Conservation (phyloP, 2,113 vertebrate genomes). For the Lepus timidus region DNA sequence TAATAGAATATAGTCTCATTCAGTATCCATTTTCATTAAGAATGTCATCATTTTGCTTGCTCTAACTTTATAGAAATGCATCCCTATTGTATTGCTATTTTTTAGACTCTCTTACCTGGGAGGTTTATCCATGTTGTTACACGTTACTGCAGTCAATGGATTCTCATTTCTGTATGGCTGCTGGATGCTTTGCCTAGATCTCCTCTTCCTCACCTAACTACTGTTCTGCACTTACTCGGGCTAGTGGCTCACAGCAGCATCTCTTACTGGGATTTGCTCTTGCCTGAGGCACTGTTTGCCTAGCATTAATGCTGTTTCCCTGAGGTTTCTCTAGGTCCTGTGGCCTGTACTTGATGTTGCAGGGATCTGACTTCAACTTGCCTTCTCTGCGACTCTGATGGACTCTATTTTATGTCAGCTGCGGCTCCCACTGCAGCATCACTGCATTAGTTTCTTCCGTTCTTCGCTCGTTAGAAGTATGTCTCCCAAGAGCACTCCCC, state of each 20-base stretch:
- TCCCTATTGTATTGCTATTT: not conserved
- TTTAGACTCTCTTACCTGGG: not conserved
- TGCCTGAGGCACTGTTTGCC: not conserved
- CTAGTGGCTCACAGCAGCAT: not conserved
- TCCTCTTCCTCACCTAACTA: not conserved
- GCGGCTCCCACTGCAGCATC: not conserved
- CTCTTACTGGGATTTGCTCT: not conserved
- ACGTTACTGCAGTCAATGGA: not conserved
- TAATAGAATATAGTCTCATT: not conserved
- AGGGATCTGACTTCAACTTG: not conserved
- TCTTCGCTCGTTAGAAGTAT: not conserved
- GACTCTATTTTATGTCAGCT: not conserved
- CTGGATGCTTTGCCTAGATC: not conserved
- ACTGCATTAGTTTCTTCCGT: not conserved
- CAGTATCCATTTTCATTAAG: not conserved
- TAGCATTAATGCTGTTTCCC: not conserved
- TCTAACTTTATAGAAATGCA: not conserved
- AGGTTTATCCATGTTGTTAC: not conserved
- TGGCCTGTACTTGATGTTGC: not conserved
- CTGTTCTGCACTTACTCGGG: not conserved
- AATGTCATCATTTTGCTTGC: not conserved
- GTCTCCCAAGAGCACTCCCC: not conserved
- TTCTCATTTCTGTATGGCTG: not conserved
- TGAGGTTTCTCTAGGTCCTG: not conserved
- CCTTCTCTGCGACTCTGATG: not conserved